Conservation (phyloP, 1,140 invertebrate species). For the Trichoplusia ni region DNA sequence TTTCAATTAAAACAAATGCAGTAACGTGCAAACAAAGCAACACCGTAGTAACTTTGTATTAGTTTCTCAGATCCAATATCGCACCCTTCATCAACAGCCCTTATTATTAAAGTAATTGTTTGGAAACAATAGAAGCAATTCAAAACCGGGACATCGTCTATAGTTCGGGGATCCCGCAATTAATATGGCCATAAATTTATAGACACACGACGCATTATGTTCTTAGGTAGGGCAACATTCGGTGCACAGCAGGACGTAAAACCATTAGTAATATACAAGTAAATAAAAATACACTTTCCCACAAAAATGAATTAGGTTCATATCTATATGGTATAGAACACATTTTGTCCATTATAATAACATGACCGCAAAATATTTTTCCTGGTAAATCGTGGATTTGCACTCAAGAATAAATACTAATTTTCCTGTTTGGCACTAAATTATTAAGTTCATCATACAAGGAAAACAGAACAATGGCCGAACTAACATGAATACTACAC, state of each 20-base stretch:
- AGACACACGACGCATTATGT: conserved; percentile 13
- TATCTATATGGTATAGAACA: no score
- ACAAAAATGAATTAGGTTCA: no score
- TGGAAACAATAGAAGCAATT: conserved; percentile 55
- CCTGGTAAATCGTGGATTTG: no score
- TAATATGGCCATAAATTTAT: conserved; percentile 57
- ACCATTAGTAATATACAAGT: conserved; percentile 7
- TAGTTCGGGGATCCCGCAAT: conserved; percentile 51
- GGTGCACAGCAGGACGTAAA: conserved; percentile 17
- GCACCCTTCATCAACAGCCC: conserved; percentile 9
- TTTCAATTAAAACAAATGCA: no score
- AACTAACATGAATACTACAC: no score
- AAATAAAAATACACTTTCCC: no score
- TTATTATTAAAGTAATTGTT: conserved; percentile 44
- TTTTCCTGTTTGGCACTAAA: neutral
- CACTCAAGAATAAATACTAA: no score
- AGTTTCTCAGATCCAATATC: neutral
- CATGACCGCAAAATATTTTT: no score
- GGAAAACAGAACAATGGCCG: neutral
- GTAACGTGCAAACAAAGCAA: no score
- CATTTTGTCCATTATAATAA: no score
- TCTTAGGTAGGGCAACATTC: conserved; percentile 12
- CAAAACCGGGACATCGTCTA: conserved; percentile 44
- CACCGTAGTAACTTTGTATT: neutral
- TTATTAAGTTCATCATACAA: neutral